phyloP scores from a whole-genome alignment of 2,113 vertebrate genomes.

The Halichoeres trimaculatus region DNA sequence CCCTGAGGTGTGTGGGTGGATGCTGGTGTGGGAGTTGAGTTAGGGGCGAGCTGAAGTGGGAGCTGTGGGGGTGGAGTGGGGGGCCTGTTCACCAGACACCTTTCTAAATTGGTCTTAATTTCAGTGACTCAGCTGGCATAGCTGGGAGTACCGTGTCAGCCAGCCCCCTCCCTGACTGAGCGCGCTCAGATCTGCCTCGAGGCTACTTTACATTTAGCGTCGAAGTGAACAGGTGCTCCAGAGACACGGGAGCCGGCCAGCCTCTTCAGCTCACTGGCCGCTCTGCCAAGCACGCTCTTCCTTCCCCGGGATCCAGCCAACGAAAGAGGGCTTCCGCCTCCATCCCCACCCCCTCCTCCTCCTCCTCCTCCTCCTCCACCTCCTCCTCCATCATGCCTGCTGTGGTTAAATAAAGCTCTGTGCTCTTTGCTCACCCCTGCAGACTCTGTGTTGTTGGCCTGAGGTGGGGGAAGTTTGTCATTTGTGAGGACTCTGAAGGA shows the following conservation, averaged over 20 bases:
- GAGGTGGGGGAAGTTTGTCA: conserved; percentile 56
- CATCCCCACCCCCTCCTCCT: background rate
- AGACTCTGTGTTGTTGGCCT: conserved; percentile 52
- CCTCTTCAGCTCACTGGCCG: conserved; percentile 25
- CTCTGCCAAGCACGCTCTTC: conserved; percentile 25
- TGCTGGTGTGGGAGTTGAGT: conserved; percentile 36
- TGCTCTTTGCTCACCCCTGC: conserved; percentile 70
- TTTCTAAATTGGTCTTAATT: conserved; percentile 86
- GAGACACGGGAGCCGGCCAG: conserved; percentile 43
- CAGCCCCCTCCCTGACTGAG: conserved; percentile 34
- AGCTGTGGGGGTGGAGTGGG: conserved; percentile 19
- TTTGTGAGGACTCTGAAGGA: conserved; percentile 45
- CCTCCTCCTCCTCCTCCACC: background rate
- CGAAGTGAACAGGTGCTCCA: conserved; percentile 77
- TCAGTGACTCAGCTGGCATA: conserved; percentile 86
- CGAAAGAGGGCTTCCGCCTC: conserved; percentile 34
- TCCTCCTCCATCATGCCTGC: conserved; percentile 27
- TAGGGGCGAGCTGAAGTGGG: conserved; percentile 21
- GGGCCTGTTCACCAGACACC: conserved; percentile 81
- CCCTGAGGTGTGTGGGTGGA: conserved; percentile 19
- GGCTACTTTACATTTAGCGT: conserved; percentile 74
- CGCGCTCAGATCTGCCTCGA: conserved; percentile 49
- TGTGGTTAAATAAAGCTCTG: conserved; percentile 73
- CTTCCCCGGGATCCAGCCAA: conserved; percentile 24
- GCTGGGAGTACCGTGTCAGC: conserved; percentile 80